A percentile compares a stretch with the other conserved stretches of the same genome.
Evolutionary conservation across 2,113 vertebrate species (phyloP).

Genomic region (Thomomys bottae): DNA sequence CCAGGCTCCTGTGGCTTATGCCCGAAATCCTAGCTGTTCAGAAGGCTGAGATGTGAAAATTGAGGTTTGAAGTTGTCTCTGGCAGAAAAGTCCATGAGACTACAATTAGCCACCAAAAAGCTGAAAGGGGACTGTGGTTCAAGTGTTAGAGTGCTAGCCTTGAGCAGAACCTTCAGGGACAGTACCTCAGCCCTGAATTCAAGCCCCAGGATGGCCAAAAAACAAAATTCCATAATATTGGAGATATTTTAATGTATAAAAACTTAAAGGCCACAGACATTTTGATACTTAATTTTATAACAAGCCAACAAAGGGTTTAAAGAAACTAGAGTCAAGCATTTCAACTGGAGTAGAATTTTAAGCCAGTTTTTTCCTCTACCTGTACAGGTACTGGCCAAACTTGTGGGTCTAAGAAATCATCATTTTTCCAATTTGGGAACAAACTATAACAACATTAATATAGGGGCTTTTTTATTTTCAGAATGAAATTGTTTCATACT

Average conservation of each 20-base stretch:
- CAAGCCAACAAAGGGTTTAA: neutral
- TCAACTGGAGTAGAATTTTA: neutral
- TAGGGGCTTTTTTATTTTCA: neutral
- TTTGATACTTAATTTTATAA: slow-evolving; percentile 29
- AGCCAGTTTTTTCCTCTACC: neutral
- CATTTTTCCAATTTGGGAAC: neutral
- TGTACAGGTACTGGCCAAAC: neutral
- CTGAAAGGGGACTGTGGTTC: too few relatives aligned
- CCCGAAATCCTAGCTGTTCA: too few relatives aligned
- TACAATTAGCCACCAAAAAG: too few relatives aligned
- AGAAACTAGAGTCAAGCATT: neutral
- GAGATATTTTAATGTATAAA: neutral
- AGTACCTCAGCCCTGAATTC: too few relatives aligned
- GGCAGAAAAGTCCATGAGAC: too few relatives aligned
- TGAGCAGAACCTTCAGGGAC: too few relatives aligned
- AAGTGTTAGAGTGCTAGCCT: too few relatives aligned
- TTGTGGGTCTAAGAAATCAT: neutral
- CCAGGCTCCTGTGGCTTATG: too few relatives aligned
- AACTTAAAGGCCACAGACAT: neutral
- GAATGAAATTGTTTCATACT: neutral
- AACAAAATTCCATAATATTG: neutral
- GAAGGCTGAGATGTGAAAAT: too few relatives aligned
- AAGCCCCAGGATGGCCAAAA: too few relatives aligned
- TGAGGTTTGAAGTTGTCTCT: too few relatives aligned
- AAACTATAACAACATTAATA: neutral